These are phyloP conservation scores for Perdix hodgsoniae DNA, from an alignment of 2,797 vertebrate genomes.

Conservation along the genomic window DNA sequence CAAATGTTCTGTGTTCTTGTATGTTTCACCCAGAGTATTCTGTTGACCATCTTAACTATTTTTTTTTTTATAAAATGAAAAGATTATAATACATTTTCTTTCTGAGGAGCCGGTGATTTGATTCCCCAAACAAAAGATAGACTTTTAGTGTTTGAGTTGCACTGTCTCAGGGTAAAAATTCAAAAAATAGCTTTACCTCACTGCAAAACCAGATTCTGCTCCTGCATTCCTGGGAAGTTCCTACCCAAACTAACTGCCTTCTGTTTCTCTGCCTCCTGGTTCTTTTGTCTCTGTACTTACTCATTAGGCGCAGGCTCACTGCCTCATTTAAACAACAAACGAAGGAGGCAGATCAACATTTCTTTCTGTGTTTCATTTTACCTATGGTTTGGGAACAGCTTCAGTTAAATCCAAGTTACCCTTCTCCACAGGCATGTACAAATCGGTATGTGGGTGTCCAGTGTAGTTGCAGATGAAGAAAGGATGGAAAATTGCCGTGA, in stretches of 20 bases:
- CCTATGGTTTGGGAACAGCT: background rate
- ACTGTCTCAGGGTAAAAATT: slow-evolving; percentile 21
- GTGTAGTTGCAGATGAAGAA: background rate
- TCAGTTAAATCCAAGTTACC: background rate
- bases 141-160: background rate
- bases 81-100: slow-evolving; percentile 17
- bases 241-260: background rate
- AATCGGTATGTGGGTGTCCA: background rate
- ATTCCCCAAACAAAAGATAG: background rate
- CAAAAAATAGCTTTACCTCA: slow-evolving; percentile 26
- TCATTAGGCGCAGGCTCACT: slow-evolving; percentile 41
- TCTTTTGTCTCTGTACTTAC: slow-evolving; percentile 48
- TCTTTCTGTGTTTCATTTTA: background rate
- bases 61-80: background rate
- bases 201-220: slow-evolving; percentile 54
- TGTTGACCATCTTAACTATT: background rate
- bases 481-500: background rate
- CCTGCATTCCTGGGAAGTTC: slow-evolving; percentile 46
- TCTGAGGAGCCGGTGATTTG: background rate
- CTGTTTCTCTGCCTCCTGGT: background rate
- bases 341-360: background rate
- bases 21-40: background rate
- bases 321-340: slow-evolving; percentile 33
- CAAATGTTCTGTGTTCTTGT: background rate
- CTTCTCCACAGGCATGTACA: accelerated